Base-by-base conservation (phyloP, 2,888 invertebrate genomes). In the Dolichopus griseipennis region DNA sequence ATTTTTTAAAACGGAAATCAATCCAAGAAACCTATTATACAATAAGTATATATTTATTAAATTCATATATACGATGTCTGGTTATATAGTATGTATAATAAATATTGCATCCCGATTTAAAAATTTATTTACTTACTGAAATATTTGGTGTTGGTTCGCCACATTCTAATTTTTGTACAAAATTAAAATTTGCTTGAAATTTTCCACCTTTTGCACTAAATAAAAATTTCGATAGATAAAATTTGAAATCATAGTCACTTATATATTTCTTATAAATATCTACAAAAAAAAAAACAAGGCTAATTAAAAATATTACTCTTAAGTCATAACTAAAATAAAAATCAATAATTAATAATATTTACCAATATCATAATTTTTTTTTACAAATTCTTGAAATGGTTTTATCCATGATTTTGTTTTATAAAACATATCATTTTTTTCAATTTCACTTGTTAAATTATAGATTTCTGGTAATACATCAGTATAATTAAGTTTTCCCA, bases 181-280 rank as follows among this genome's bases (percentile, higher is more conserved):
- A 90, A 73, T 85, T 84, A 73, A 91, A 89, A 77, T 87, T 88
- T 0, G 84, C 82, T 76, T 88, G 88, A 81, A 85, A 90, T 74
- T 85, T 86, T 8, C 90, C 89, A 33, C 91, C 89, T 65, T 82
- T 78, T 0, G 86, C 85, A 75, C 90, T 91, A 74, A 85, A 88
- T 33, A 91, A 77, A 78, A 90, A 92, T 75, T 86, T 87, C 0
- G 90, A 88, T 69, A 92, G 79, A 75, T 86, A 88, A 27, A 79
- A 75, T 65, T 84, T 81, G 77, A 90, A 91, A 61, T 88, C 83
- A 0, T 77, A 75, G 41, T 87, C 84, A 4, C 84, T 78, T 52
- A 87, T 69, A 1, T 73, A 75, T 20, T 83, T 76, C 9, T 77
- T 74, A 63, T 80, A 81, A 15, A 84, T 73, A 76, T 88, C 88